These are phyloP conservation scores for Parapsyche elsis DNA, from an alignment of 1,140 invertebrate genomes.

Conservation along the genomic window DNA sequence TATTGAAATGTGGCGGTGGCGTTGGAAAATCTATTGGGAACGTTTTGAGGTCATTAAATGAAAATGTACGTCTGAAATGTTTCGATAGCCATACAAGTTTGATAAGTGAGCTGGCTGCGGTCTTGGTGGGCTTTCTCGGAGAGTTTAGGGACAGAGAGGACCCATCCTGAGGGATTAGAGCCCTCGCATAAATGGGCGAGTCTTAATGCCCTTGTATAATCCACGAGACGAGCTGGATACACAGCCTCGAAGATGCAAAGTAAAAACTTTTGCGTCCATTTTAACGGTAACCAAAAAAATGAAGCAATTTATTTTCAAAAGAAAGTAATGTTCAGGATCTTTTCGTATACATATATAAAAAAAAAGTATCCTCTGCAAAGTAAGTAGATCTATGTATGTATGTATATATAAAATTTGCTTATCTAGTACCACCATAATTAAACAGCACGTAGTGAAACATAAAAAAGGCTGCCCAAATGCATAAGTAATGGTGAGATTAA, in stretches of 20 bases:
- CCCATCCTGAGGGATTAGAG: conserved; percentile 28
- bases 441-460: too few relatives aligned
- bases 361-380: too few relatives aligned
- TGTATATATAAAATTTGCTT: too few relatives aligned
- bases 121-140: not conserved
- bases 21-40: not conserved
- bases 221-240: conserved; percentile 14
- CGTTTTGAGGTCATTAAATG: conserved; percentile 5
- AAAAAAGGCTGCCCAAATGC: too few relatives aligned
- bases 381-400: too few relatives aligned
- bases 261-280: conserved; percentile 2
- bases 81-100: conserved; percentile 31
- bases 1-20: not conserved
- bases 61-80: conserved; percentile 6
- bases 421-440: too few relatives aligned
- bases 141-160: not conserved
- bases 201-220: conserved; percentile 31
- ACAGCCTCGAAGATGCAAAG: not conserved
- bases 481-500: too few relatives aligned
- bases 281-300: not conserved
- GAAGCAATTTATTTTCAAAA: conserved; percentile 11
- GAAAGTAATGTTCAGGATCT: not conserved
- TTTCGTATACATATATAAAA: too few relatives aligned
- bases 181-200: not conserved
- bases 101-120: conserved; percentile 29